Evolutionary conservation across 2,888 invertebrate genomes (phyloP), one percentile per base, ranked within the genome.

Genomic region (Oxytorus armatus): DNA sequence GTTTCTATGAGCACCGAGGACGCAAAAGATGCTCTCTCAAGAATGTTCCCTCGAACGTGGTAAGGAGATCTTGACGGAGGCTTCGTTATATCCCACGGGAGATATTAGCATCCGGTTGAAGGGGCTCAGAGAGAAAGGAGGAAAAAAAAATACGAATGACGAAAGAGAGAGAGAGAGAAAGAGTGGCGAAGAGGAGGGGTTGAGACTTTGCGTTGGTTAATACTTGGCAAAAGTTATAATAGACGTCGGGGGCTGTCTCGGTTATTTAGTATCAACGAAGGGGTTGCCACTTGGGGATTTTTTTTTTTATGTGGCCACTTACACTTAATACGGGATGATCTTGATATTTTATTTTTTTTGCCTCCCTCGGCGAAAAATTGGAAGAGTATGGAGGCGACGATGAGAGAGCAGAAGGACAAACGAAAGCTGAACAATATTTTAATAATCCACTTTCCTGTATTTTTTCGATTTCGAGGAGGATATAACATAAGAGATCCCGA

Each of bases 241-340:
- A 57, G 63, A 69, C 72, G 39, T 70, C 74, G 11, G 49, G n/a
- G 21, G 53, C 33, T 63, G 70, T 61, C 65, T 68, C 70, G 63
- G 55, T 75, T 78, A 57, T 76, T 70, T 76, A 65, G 70, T 61
- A 70, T 72, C 75, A 72, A 68, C 36, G 73, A 59, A 53, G 42
- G 5, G 16, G 16, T 42, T 39, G 51, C 66, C 59, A 29, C 77
- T 78, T 36, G 73, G 61, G 47, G 5, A 29, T 29, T 29, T 29
- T 29, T 5, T n/a, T n/a, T n/a, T 68, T 74, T 78, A 61, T 63
- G 78, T 36, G 29, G 63, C 69, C 39, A 29, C 68, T 74, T 68
- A 42, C 47, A 55, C 74, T 68, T 70, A 70, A 75, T 3, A 61
- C 59, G 49, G 66, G 42, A 66, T 79, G 49, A 78, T 74, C 57